phyloP scores from a whole-genome alignment of 2,797 vertebrate species.

The Crocidura indochinensis region DNA sequence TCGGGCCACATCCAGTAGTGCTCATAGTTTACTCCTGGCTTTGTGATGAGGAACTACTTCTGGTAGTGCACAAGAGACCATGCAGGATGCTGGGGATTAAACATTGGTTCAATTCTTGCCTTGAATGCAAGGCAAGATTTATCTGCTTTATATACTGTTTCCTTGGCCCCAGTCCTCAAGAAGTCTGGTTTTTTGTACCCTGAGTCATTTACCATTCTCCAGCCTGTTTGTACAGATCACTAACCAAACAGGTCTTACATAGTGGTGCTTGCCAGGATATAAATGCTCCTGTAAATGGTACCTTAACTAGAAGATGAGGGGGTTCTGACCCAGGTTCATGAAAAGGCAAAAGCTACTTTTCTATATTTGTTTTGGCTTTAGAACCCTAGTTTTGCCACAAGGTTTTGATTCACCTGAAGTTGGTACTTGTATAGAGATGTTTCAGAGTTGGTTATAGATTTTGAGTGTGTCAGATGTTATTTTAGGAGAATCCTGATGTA shows the following conservation, averaged over 20 bases:
- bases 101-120: too few species aligned
- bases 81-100: too few species aligned
- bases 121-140: too few species aligned
- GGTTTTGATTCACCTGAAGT: conserved; percentile 36
- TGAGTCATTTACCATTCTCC: conserved; percentile 73
- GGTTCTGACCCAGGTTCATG: conserved; percentile 45
- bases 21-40: too few species aligned
- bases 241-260: conserved; percentile 82
- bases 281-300: conserved; percentile 67
- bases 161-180: not conserved
- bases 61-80: too few species aligned
- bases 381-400: conserved; percentile 16
- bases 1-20: too few species aligned
- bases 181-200: conserved; percentile 59
- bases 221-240: conserved; percentile 80
- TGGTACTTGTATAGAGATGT: conserved; percentile 49
- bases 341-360: conserved; percentile 39
- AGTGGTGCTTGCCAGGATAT: conserved; percentile 71
- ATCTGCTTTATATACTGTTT: too few species aligned
- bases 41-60: too few species aligned
- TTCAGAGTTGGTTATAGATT: conserved; percentile 47
- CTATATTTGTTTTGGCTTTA: conserved; percentile 68
- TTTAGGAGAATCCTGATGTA: conserved; percentile 49
- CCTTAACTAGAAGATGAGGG: conserved; percentile 69
- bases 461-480: not conserved